Evolutionary conservation across 1,140 invertebrate genomes (phyloP).

Genomic region (Streblospio benedicti): DNA sequence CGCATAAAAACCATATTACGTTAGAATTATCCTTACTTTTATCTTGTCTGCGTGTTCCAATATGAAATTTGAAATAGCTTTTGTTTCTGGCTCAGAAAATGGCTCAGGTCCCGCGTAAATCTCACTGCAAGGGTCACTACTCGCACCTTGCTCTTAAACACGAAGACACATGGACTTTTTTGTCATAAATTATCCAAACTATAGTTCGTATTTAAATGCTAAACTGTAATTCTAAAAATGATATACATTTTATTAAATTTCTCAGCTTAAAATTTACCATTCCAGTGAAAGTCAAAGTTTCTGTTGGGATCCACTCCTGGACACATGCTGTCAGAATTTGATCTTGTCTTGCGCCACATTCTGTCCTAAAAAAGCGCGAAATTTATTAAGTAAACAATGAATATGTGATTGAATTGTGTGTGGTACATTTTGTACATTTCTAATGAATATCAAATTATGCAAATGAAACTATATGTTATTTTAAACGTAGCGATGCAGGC

Average conservation of each 20-base stretch:
- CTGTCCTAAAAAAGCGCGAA: constrained; percentile 28
- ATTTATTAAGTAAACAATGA: no score
- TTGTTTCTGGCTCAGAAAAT: constrained; percentile 86
- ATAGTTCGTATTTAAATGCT: no score
- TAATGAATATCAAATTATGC: no score
- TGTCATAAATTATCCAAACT: no score
- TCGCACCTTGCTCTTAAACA: constrained; percentile 58
- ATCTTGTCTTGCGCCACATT: constrained; percentile 46
- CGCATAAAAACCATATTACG: no score
- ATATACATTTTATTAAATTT: not conserved
- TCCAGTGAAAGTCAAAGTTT: constrained; percentile 46
- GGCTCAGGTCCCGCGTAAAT: constrained; percentile 76
- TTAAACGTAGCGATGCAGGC: no score
- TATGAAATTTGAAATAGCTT: constrained; percentile 35
- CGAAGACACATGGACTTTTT: no score
- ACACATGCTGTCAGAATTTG: constrained; percentile 26
- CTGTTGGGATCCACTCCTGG: constrained; percentile 45
- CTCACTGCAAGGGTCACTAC: constrained; percentile 79
- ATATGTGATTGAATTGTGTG: no score
- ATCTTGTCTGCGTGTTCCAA: constrained; percentile 44
- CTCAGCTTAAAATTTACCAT: constrained; percentile 30
- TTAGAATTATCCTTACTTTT: no score
- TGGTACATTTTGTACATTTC: no score
- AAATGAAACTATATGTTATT: no score
- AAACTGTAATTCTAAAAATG: no score